Evolutionary conservation across 2,113 vertebrate genomes (phyloP).

Genomic region (Ondatra zibethicus): DNA sequence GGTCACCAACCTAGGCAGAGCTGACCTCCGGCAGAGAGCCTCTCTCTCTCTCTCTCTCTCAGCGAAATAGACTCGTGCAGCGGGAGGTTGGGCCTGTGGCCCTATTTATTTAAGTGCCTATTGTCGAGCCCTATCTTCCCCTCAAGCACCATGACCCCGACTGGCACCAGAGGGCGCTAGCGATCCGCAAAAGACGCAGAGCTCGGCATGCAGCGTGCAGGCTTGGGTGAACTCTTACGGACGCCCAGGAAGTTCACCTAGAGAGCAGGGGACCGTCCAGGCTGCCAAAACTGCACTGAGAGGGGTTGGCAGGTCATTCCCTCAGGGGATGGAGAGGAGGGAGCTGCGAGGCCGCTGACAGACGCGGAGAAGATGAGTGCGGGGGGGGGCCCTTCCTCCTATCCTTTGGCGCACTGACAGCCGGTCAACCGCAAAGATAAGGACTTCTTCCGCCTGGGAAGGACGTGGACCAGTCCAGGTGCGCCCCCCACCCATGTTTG

Average conservation of each 20-base stretch:
- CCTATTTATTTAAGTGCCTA: rapidly evolving
- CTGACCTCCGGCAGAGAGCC: not conserved
- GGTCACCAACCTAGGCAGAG: not conserved
- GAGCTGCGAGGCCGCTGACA: not conserved
- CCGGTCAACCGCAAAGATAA: slow-evolving; percentile 60
- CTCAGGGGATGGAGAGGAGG: not conserved
- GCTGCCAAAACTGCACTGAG: too few species aligned
- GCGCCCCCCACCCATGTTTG: slow-evolving; percentile 4
- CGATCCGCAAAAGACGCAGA: not conserved
- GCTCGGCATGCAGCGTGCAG: rapidly evolving
- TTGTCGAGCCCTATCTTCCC: not conserved
- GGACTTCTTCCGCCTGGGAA: slow-evolving; percentile 45
- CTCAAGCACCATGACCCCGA: rapidly evolving
- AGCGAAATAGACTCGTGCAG: not conserved
- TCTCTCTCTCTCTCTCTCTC: too few species aligned
- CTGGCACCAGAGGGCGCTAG: slow-evolving; percentile 71
- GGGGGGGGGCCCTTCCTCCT: not conserved
- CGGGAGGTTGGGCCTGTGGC: not conserved
- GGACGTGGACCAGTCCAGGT: slow-evolving; percentile 10
- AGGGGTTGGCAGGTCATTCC: not conserved
- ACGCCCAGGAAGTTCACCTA: rapidly evolving
- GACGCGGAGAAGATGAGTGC: not conserved
- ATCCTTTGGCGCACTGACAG: not conserved
- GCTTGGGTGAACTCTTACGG: too few species aligned
- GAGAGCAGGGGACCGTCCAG: not conserved